Evolutionary conservation across 2,888 invertebrate species (phyloP).

Genomic region (Coleophora flavipennella): DNA sequence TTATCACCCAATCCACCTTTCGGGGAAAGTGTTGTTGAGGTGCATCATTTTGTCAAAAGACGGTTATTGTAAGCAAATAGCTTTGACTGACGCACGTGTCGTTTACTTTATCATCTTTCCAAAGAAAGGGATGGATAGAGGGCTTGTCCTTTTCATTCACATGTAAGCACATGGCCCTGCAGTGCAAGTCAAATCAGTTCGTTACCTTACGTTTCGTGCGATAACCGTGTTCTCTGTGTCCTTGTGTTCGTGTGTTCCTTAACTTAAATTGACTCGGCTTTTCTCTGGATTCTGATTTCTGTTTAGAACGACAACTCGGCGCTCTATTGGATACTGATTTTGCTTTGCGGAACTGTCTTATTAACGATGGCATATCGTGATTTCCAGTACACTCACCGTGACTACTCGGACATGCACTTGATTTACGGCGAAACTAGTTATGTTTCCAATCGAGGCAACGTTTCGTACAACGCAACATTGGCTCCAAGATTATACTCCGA

Average conservation of each 20-base stretch:
- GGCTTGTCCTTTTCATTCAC: no score
- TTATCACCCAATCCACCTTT: constrained; percentile 15
- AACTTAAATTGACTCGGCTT: not conserved
- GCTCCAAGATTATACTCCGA: constrained; percentile 5
- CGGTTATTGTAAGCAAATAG: no score
- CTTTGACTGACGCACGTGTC: no score
- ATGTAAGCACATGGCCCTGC: no score
- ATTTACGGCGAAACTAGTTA: constrained; percentile 7
- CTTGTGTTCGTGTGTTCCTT: no score
- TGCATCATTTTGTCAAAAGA: no score
- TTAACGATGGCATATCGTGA: not conserved
- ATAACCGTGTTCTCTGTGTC: no score
- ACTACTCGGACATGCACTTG: constrained; percentile 6
- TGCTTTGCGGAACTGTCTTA: not conserved
- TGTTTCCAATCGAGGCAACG: constrained; percentile 1
- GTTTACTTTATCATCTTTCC: no score
- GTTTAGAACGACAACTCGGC: not conserved
- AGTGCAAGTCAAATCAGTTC: no score
- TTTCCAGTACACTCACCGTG: not conserved
- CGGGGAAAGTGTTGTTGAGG: constrained; percentile 3
- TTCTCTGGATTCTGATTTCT: not conserved
- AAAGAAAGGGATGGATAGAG: no score
- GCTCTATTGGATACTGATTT: not conserved
- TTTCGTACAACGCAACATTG: constrained; percentile 1
- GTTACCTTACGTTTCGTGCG: no score